Base-by-base conservation (phyloP, 2,797 vertebrate genomes). In the Leucoraja ocellata region DNA sequence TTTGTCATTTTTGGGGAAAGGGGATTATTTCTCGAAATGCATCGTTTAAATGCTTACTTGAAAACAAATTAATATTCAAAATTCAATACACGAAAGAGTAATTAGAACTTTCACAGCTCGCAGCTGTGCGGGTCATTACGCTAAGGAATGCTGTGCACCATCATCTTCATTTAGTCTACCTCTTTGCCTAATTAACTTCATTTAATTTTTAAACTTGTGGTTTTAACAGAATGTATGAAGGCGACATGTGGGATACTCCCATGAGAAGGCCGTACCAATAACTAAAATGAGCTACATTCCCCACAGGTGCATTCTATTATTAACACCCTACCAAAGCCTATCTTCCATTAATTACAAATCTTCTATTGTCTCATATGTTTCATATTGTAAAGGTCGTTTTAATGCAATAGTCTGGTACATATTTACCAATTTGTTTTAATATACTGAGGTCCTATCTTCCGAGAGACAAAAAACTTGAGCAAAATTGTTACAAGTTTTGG, bases 31-130 rank as follows among this genome's bases (percentile, higher is more conserved):
- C 84, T 68, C 63, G n/a, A 88, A 18, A 88, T 36, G 8, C 36
- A 36, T 88, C 28, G n/a, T 88, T 68, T 88, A 16, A 68, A 68
- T 4, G n/a, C 2, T 88, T n/a, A 88, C 16, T 88, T 88, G 28
- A 88, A 88, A 68, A 68, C n/a, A 88, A 88, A 88, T 88, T 36
- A 68, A 88, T 32, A 68, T 88, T 88, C 63, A 88, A 68, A 88
- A 68, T 32, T 88, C 16, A 32, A 23, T n/a, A 88, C 84, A 68
- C 63, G 21, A 86, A 61, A 88, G n/a, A 88, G 14, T 88, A 88
- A 88, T 88, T 88, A 88, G n/a, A 65, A 88, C 61, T 88, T 68
- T 28, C 63, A 88, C n/a, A 68, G 84, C 84, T n/a, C 36, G 84
- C 84, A 88, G 84, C 61, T 88, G 84, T 68, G 84, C 21, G 32